Evolutionary conservation across 2,113 vertebrate species (phyloP).

Genomic region (Spilogale gracilis): DNA sequence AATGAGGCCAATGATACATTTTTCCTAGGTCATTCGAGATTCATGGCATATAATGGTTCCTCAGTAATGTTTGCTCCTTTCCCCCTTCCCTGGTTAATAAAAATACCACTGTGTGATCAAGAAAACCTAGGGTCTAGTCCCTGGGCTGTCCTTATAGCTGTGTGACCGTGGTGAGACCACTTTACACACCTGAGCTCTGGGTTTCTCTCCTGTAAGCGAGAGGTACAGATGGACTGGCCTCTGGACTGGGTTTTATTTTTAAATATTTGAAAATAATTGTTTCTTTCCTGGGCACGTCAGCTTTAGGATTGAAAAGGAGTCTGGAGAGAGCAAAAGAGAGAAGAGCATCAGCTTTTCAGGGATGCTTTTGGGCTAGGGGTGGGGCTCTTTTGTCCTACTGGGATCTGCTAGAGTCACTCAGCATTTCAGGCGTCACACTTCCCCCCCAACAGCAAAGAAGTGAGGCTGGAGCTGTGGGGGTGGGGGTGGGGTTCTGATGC

Average conservation of each 20-base stretch:
- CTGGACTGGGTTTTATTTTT: background rate
- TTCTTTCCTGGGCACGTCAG: background rate
- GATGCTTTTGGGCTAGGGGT: background rate
- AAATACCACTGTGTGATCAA: background rate
- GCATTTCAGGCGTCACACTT: background rate
- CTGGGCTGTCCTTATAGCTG: background rate
- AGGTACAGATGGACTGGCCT: background rate
- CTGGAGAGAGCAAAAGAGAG: background rate
- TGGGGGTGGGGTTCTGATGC: background rate
- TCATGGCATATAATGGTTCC: background rate
- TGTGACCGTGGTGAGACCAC: background rate
- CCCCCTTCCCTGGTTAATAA: background rate
- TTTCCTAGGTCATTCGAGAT: background rate
- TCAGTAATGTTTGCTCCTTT: background rate
- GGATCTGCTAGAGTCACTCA: too few relatives aligned
- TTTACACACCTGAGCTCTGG: accelerated
- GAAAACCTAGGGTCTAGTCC: background rate
- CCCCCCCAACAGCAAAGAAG: background rate
- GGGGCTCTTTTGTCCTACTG: background rate
- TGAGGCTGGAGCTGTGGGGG: background rate
- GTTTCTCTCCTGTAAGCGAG: background rate
- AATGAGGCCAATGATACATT: background rate
- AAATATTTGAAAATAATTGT: background rate
- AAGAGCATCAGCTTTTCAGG: background rate
- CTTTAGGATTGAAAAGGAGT: background rate